Base-by-base conservation (phyloP, 2,113 vertebrate genomes). In the Saccopteryx leptura region DNA sequence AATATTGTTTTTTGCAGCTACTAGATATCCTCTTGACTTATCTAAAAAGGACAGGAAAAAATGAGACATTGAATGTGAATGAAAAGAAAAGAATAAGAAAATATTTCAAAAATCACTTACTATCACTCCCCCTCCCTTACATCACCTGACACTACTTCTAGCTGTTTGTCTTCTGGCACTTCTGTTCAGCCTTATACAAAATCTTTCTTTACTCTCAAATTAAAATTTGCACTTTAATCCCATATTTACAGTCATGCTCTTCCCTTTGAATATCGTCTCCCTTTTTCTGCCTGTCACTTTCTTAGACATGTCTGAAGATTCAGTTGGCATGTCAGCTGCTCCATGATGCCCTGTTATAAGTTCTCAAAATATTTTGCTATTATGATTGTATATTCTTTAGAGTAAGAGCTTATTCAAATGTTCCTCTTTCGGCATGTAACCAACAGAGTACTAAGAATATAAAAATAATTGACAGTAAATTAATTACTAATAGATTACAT, bases 121-220 rank as follows among this genome's bases (percentile, higher is more conserved):
- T 1, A 23, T 2, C 60, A 10, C 26, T 4, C 4, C 0, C 9
- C 50, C 2, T 5, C 18, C 9, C 19, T 31, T 50, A 5, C 50
- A 63, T 15, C 33, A 14, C 12, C 14, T 39, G 17, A 65, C 0
- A 7, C n/a, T 23, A 3, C 68, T 33, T 61, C 68, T n/a, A 48
- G 31, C n/a, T 50, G 5, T 7, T 56, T 14, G 4, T 33, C 18
- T 24, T 17, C 7, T 0, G n/a, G 3, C 2, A 18, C 10, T 68
- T 68, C 79, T n/a, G 28, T 61, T 17, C n/a, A 69, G 48, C 4
- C 2, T 2, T 46, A 5, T 7, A 1, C 9, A 7, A 2, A 21
- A 39, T 13, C 4, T 52, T 10, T 75, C 24, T 9, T 10, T 18
- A 23, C 21, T 69, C 21, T 94, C 71, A 54, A 54, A n/a, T 1